Evolutionary conservation across 2,888 invertebrate genomes (phyloP), one percentile per base, ranked within the genome.

Genomic region (Mechanitis mazaeus): DNA sequence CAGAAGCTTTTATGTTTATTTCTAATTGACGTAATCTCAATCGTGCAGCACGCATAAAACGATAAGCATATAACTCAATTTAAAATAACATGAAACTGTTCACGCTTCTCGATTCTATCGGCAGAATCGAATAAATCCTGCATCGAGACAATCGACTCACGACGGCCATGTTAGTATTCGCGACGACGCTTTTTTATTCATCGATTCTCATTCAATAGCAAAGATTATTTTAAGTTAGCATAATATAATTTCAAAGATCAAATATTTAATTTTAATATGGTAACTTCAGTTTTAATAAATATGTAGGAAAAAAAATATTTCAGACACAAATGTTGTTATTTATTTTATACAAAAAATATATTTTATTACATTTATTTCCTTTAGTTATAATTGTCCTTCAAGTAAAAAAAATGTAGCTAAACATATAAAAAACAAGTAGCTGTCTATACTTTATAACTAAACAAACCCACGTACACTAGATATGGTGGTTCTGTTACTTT

Each of bases 61-160:
- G 56, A 64, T 61, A 61, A 66, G 63, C 65, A 62, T 66, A 68
- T 68, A 69, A 67, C 66, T 68, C 71, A 70, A 68, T 67, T 64
- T 63, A 60, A 66, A 68, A 63, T 65, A 64, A 62, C 61, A 60
- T 54, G 50, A 54, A 56, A 62, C 61, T 66, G 61, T 53, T 62
- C 62, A 56, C 57, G 57, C 56, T 57, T 50, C 45, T 31, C 54
- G 57, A 55, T 55, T 58, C 61, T 55, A 31, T 56, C 56, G 56
- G 4, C 74, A 67, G 69, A 72, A 83, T 81, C 81, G 78, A 79
- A 78, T 79, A 79, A 79, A 79, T 79, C 77, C 66, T 58, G 60
- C 45, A 69, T 68, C 70, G 71, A 74, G 80, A 83, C 81, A 79
- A 78, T 79, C 79, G 81, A 73, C 61, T 69, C 66, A 72, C 70